A percentile compares a stretch with the other conserved stretches of the same genome.
These are phyloP conservation scores for Drosophila seguyi DNA, from an alignment of 1,140 invertebrate species.

Conservation along the genomic window DNA sequence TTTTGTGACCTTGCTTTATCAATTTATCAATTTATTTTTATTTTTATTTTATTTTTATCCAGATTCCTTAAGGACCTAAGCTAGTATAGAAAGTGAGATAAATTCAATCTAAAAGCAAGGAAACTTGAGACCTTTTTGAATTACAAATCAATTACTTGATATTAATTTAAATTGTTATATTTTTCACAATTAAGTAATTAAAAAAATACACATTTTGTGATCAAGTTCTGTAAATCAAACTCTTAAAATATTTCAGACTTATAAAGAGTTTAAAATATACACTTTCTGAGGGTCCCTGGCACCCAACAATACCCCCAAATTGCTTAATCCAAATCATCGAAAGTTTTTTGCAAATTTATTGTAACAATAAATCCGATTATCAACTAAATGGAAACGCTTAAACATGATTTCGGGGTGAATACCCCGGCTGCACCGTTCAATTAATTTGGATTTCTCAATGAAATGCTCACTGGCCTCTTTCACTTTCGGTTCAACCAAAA, in stretches of 20 bases:
- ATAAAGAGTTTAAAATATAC: background rate
- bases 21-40: no score
- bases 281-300: background rate
- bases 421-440: constrained; percentile 12
- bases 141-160: no score
- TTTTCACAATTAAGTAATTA: no score
- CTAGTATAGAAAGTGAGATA: no score
- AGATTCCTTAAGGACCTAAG: no score
- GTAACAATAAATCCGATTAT: constrained; percentile 32
- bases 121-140: no score
- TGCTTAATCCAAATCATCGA: constrained; percentile 8
- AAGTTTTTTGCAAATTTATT: constrained; percentile 39
- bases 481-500: constrained; percentile 30
- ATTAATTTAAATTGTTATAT: no score
- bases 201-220: no score
- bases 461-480: constrained; percentile 28
- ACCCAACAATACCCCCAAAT: background rate
- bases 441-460: constrained; percentile 49
- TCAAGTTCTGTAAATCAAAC: no score
- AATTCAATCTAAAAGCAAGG: no score
- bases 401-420: constrained; percentile 35
- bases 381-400: constrained; percentile 26
- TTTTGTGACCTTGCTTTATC: background rate
- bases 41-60: no score
- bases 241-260: background rate